Base-by-base conservation (phyloP, 2,888 invertebrate species). In the Mesorhabditis spiculigera region DNA sequence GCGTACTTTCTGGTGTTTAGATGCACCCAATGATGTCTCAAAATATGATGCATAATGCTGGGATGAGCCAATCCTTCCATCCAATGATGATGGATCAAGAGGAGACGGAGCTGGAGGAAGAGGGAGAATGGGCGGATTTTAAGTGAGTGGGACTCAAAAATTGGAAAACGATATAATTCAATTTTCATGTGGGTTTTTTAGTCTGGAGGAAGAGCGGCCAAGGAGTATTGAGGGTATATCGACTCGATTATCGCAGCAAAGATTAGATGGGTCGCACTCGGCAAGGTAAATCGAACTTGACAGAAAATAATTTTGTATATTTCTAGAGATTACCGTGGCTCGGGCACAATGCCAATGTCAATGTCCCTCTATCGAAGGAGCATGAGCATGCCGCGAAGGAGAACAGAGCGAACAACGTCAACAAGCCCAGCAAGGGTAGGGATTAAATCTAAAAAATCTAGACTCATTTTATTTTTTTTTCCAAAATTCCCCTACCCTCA, bases 351-450 rank as follows among this genome's bases (percentile, higher is more conserved):
- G n/a, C 58, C 58, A 50, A 50, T 50, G 58, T 50, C 58, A 50
- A 50, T 50, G n/a, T 10, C 58, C n/a, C n/a, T 50, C 8, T 50
- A 50, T 50, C 58, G 58, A 50, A 10, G 58, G n/a, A 50, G 58
- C n/a, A 50, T 50, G 58, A 50, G 58, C n/a, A 50, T 50, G 58
- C 58, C 58, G n/a, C 1, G 58, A n/a, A 50, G 58, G n/a, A 10
- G 58, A 13, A 13, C n/a, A 13, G 58, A 50, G 10, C 71, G 78
- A 8, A 67, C 73, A 16, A 72, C 70, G 63, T 78, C 78, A 4
- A 75, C 69, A 58, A 79, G 79, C 68, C 79, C 79, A 4, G 79
- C 79, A 4, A 75, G 78, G 66, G 76, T 76, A 65, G 50, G 28
- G 28, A 28, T 28, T 28, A 28, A 28, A 28, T 28, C 1, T 28